Evolutionary conservation across 2,797 vertebrate genomes (phyloP).

Genomic region (Cryptoprocta ferox): DNA sequence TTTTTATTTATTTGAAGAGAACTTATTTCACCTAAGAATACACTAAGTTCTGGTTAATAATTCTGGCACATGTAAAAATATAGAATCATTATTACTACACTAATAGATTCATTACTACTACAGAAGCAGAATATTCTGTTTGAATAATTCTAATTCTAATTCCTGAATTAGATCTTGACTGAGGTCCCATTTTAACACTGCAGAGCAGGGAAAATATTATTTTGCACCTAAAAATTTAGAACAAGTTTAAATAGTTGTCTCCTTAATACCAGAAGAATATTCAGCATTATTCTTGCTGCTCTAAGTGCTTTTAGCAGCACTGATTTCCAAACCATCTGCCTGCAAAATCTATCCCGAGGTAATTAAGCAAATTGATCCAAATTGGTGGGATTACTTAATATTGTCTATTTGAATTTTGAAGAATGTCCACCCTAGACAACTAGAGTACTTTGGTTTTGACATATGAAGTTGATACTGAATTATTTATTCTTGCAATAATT

Average conservation of each 20-base stretch:
- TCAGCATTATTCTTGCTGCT: neutral
- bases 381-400: neutral
- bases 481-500: neutral
- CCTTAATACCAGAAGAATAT: neutral
- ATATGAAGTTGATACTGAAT: neutral
- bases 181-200: neutral
- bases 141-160: neutral
- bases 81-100: neutral
- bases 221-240: conserved; percentile 12
- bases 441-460: conserved; percentile 4
- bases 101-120: neutral
- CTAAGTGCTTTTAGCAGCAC: neutral
- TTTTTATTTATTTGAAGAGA: neutral
- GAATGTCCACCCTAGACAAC: neutral
- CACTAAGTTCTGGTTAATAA: neutral
- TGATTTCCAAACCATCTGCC: neutral
- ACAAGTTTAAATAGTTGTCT: conserved; percentile 1
- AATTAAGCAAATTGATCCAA: neutral
- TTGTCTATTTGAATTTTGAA: neutral
- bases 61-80: neutral
- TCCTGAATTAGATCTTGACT: neutral
- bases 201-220: neutral
- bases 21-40: neutral
- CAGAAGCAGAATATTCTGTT: neutral
- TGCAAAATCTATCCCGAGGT: neutral